Percentiles rank a stretch among this genome's conserved stretches.
phyloP scores from a whole-genome alignment of 1,140 invertebrate species.

The Drosophila oshimai region DNA sequence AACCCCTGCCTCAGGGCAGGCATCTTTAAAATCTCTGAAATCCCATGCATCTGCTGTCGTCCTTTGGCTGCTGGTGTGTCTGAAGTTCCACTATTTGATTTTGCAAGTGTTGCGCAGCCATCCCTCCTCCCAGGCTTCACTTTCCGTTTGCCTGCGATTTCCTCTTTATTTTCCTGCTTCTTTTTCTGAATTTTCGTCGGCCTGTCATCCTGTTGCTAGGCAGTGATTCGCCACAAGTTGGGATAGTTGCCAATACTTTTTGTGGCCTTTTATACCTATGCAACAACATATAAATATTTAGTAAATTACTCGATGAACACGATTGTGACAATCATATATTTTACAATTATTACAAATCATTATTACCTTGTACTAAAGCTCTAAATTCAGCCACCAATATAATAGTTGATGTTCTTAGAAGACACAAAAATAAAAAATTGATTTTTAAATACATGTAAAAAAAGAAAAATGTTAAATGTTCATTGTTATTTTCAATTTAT shows the following conservation, averaged over 20 bases:
- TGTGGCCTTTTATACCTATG: no score
- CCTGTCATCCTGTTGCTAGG: conserved; percentile 59
- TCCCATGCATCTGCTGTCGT: conserved; percentile 59
- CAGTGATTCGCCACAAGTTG: conserved; percentile 14
- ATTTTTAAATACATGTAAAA: no score
- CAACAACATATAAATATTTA: no score
- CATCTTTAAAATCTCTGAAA: conserved; percentile 48
- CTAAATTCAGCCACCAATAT: no score
- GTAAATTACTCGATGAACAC: no score
- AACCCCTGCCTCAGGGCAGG: conserved; percentile 48
- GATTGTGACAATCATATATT: no score
- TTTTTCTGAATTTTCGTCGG: conserved; percentile 2
- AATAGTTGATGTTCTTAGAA: no score
- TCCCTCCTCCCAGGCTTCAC: not conserved
- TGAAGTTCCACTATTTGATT: conserved; percentile 66
- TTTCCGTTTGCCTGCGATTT: conserved; percentile 18
- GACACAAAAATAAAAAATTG: no score
- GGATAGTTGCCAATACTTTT: conserved; percentile 11
- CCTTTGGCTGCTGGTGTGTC: conserved; percentile 10
- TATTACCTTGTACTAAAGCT: no score
- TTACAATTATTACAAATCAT: no score
- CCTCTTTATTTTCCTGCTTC: conserved; percentile 1
- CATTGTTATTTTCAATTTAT: no score
- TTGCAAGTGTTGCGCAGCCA: conserved; percentile 67
- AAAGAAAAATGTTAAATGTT: no score